Evolutionary conservation across 2,113 vertebrate genomes (phyloP).

Genomic region (Leucosticte australis): DNA sequence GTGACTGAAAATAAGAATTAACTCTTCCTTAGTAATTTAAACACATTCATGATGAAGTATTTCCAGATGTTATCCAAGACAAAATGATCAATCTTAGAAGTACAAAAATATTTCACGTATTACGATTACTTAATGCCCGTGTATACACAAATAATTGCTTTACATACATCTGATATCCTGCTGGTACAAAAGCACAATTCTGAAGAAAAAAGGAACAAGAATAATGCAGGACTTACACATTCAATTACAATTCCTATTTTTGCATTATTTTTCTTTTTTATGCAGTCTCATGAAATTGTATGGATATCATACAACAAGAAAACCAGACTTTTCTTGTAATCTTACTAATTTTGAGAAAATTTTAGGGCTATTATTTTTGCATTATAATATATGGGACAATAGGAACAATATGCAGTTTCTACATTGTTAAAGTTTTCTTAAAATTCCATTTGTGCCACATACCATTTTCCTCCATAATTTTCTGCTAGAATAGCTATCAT

Average conservation of each 20-base stretch:
- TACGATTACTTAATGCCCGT: neutral
- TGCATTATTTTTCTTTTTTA: neutral
- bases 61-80: neutral
- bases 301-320: neutral
- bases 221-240: neutral
- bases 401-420: neutral
- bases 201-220: neutral
- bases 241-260: neutral
- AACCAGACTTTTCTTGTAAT: neutral
- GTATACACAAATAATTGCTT: neutral
- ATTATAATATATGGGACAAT: neutral
- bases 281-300: neutral
- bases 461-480: conserved; percentile 95
- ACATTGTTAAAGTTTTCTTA: neutral
- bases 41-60: neutral
- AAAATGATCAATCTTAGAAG: neutral
- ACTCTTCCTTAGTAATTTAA: neutral
- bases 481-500: conserved; percentile 96
- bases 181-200: neutral
- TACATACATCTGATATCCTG: neutral
- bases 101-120: neutral
- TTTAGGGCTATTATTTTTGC: neutral
- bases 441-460: neutral
- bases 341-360: neutral
- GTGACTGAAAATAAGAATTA: neutral